phyloP scores from a whole-genome alignment of 2,113 vertebrate species.

The Calidris pygmaea region DNA sequence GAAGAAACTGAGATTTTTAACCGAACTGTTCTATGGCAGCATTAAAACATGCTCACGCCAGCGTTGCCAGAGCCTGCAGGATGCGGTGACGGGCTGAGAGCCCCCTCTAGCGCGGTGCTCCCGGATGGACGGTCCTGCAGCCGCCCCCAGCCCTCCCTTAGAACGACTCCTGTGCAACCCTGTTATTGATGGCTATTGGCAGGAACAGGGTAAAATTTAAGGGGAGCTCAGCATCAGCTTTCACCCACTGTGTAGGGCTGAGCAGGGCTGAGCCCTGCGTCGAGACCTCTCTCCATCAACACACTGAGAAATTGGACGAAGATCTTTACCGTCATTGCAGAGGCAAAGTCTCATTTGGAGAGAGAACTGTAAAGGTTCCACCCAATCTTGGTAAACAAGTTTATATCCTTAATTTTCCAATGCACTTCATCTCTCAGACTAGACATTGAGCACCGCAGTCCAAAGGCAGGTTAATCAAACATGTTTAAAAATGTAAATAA shows the following conservation, averaged over 20 bases:
- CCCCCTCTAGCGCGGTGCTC: conserved; percentile 41
- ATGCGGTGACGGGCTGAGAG: neutral
- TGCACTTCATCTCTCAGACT: neutral
- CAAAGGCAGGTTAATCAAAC: neutral
- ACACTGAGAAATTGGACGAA: neutral
- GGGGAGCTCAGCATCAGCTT: neutral
- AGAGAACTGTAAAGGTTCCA: neutral
- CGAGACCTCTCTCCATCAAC: neutral
- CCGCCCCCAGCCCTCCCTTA: neutral
- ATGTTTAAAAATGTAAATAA: neutral
- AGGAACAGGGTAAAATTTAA: neutral
- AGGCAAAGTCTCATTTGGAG: neutral
- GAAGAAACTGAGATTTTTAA: neutral
- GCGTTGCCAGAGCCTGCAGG: neutral
- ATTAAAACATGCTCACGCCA: neutral
- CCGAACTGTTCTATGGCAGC: neutral
- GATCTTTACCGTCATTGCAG: accelerated
- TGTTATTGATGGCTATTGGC: conserved; percentile 29
- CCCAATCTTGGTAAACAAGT: neutral
- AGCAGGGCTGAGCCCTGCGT: neutral
- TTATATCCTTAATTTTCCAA: conserved; percentile 9
- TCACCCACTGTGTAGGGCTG: accelerated
- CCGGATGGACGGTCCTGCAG: neutral
- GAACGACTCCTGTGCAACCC: neutral
- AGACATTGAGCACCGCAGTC: neutral